Conservation (phyloP, 1,140 invertebrate genomes). For the Portunus trituberculatus region DNA sequence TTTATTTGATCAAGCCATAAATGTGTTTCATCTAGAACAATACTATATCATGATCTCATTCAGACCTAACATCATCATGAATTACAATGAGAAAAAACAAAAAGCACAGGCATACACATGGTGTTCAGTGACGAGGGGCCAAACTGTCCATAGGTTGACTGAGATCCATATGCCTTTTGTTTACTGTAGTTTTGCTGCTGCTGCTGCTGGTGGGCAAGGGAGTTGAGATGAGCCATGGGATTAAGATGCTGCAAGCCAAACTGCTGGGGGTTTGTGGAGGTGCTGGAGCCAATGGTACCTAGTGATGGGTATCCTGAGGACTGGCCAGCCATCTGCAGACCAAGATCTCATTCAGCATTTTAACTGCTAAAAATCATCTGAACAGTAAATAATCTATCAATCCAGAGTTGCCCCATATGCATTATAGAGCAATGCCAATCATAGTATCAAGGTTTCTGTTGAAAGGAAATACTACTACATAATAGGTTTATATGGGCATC, state of each 20-base stretch:
- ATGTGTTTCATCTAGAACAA: too few relatives aligned
- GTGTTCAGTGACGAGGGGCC: slow-evolving; percentile 65
- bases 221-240: slow-evolving; percentile 42
- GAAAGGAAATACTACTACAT: too few relatives aligned
- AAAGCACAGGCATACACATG: slow-evolving; percentile 41
- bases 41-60: too few relatives aligned
- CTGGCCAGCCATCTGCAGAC: background rate
- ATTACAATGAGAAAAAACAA: background rate
- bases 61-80: too few relatives aligned
- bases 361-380: too few relatives aligned
- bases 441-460: too few relatives aligned
- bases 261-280: slow-evolving; percentile 35
- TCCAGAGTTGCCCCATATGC: too few relatives aligned
- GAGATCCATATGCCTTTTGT: slow-evolving; percentile 35
- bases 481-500: too few relatives aligned
- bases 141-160: slow-evolving; percentile 58
- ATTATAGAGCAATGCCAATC: too few relatives aligned
- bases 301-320: slow-evolving; percentile 61
- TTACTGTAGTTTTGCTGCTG: slow-evolving; percentile 52
- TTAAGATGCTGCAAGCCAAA: slow-evolving; percentile 69
- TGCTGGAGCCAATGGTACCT: slow-evolving; percentile 48
- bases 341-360: background rate
- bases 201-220: slow-evolving; percentile 61
- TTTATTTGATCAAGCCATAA: too few relatives aligned
- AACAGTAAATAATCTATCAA: too few relatives aligned